A percentile compares a stretch with the other conserved stretches of the same genome.
phyloP scores from a whole-genome alignment of 1,140 invertebrate genomes.

The Listronotus bonariensis region DNA sequence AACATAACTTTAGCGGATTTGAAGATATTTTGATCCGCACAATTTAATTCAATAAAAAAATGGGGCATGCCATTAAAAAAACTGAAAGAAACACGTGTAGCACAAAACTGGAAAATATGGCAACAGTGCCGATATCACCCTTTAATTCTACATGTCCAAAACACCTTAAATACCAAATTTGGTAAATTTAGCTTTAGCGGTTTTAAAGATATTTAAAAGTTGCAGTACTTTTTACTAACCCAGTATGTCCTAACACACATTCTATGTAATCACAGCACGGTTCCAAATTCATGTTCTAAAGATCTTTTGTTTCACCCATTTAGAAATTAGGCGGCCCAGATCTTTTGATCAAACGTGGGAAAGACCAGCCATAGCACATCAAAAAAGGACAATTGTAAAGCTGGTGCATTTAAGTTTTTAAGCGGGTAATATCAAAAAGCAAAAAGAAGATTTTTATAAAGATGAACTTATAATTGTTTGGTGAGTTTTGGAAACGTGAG shows the following conservation, averaged over 20 bases:
- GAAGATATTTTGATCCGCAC: too few species aligned
- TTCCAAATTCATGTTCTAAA: conserved; percentile 8
- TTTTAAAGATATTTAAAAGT: too few species aligned
- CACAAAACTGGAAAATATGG: too few species aligned
- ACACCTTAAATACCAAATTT: too few species aligned
- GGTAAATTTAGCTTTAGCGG: too few species aligned
- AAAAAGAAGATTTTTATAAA: conserved; percentile 10
- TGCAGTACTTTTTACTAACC: too few species aligned
- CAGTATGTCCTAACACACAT: conserved; percentile 3
- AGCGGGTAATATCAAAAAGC: neutral
- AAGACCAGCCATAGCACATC: conserved; percentile 4
- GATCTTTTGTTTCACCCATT: conserved; percentile 16
- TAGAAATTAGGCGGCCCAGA: conserved; percentile 15
- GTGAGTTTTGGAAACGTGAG: conserved; percentile 10
- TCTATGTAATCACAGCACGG: conserved; percentile 1
- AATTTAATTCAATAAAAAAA: too few species aligned
- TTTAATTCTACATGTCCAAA: too few species aligned
- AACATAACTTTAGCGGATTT: too few species aligned
- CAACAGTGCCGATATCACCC: too few species aligned
- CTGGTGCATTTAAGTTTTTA: neutral
- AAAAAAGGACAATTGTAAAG: conserved; percentile 12
- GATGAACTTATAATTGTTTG: neutral
- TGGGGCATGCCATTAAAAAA: too few species aligned
- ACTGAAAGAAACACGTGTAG: too few species aligned
- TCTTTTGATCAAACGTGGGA: conserved; percentile 13